phyloP scores from a whole-genome alignment of 2,888 invertebrate species.

The Carterocephalus palaemon region DNA sequence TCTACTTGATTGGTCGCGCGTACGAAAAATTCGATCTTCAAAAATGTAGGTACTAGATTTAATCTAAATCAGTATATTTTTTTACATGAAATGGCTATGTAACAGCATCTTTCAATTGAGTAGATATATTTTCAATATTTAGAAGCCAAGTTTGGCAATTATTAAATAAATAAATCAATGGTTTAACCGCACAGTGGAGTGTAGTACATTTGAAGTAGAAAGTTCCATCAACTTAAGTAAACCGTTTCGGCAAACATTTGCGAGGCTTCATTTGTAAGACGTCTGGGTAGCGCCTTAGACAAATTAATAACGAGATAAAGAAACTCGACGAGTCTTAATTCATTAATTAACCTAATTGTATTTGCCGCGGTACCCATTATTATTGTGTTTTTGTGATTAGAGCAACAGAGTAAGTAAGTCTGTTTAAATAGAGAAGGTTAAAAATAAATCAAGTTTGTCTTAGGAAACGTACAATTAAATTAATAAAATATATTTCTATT shows the following conservation, averaged over 20 bases:
- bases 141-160: too few relatives aligned
- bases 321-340: constrained; percentile 76
- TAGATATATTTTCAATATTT: too few relatives aligned
- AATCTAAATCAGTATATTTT: too few relatives aligned
- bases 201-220: constrained; percentile 8
- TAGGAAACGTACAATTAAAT: too few relatives aligned
- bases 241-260: constrained; percentile 59
- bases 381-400: constrained; percentile 58
- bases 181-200: not conserved
- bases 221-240: constrained; percentile 24
- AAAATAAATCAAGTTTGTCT: too few relatives aligned
- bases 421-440: not conserved
- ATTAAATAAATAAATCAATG: too few relatives aligned
- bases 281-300: constrained; percentile 67
- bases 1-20: too few relatives aligned
- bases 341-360: constrained; percentile 79
- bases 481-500: too few relatives aligned
- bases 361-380: constrained; percentile 69
- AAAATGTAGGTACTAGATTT: too few relatives aligned
- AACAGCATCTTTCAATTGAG: too few relatives aligned
- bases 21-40: too few relatives aligned
- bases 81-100: too few relatives aligned
- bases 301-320: constrained; percentile 79
- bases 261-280: constrained; percentile 67
- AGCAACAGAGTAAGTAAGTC: constrained; percentile 37